Percentiles rank a stretch among this genome's conserved stretches.
These are phyloP conservation scores for Nephrotoma guestfalica DNA, from an alignment of 2,888 invertebrate species.

Conservation along the genomic window DNA sequence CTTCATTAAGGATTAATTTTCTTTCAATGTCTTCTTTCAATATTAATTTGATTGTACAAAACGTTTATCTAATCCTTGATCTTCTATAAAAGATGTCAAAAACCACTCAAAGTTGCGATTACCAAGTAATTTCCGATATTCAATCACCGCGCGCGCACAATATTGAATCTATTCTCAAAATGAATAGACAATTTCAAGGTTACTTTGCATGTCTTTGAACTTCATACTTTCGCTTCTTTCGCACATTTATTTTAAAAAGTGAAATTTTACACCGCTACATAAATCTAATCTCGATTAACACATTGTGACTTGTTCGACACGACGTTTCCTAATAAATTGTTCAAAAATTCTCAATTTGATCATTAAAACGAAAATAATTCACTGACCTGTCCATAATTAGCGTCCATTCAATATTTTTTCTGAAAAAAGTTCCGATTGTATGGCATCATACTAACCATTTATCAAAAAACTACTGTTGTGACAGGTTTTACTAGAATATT, in stretches of 20 bases:
- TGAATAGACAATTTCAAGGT: neutral
- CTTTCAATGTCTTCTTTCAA: too few relatives aligned
- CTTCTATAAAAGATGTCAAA: too few relatives aligned
- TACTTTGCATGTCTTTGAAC: neutral
- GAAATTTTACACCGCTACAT: neutral
- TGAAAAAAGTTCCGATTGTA: neutral
- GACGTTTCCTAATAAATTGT: neutral
- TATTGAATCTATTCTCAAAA: neutral
- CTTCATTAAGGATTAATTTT: too few relatives aligned
- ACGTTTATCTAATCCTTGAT: too few relatives aligned
- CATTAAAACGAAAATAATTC: neutral
- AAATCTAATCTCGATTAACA: neutral
- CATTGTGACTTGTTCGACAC: neutral
- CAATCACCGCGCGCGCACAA: too few relatives aligned
- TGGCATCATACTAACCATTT: neutral
- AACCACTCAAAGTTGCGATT: too few relatives aligned
- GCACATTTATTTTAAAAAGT: neutral
- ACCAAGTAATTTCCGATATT: too few relatives aligned
- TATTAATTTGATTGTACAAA: too few relatives aligned
- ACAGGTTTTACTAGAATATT: neutral
- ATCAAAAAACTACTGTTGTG: neutral
- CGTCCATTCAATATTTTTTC: neutral
- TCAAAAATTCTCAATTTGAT: neutral
- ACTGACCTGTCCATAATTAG: neutral
- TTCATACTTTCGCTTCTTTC: neutral